Evolutionary conservation across 2,797 vertebrate species (phyloP), one percentile per base, ranked within the genome.

Genomic region (Apodemus agrarius): DNA sequence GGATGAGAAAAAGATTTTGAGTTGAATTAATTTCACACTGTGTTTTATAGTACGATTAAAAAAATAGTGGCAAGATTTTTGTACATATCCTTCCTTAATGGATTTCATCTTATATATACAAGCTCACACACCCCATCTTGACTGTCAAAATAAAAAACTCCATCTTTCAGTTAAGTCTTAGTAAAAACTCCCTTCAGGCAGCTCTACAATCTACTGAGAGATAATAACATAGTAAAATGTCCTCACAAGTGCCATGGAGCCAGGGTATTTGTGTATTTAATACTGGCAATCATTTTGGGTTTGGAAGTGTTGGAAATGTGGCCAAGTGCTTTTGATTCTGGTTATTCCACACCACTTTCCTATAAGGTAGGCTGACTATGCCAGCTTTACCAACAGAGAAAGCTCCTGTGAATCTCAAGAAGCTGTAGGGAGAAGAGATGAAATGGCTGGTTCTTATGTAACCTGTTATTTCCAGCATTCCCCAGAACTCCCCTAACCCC

Each of bases 221-320:
- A 24, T 6, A 3, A 21, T 4, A 16, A 3, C 19, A 22, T 29
- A 22, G 11, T 29, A 12, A 76, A 22, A 49, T 8, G 31, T 37
- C 59, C 31, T 72, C 4, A 17, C 3, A 67, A 12, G 21, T 65
- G 8, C 67, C 1, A 16, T 2, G 5, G 75, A 63, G 54, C 2
- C 31, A 57, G 49, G 49, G 4, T 19, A n/a, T 76, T 22, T 24
- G 14, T 2, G 22, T 37, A 26, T 90, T 3, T 12, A 34, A 40
- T 2, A 3, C 1, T 1, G 3, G 52, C 1, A 22, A 54, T 21
- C 1, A 31, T 21, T 83, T 59, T 61, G 34, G 8, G 59, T 16
- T 82, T 34, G 6, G 0, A 22, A 6, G 31, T 7, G 0, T 76
- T 3, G 1, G 52, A 11, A 83, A 3, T 1, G 6, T 1, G 1